Evolutionary conservation across 2,888 invertebrate genomes (phyloP).

Genomic region (Pristionchus arcanus): DNA sequence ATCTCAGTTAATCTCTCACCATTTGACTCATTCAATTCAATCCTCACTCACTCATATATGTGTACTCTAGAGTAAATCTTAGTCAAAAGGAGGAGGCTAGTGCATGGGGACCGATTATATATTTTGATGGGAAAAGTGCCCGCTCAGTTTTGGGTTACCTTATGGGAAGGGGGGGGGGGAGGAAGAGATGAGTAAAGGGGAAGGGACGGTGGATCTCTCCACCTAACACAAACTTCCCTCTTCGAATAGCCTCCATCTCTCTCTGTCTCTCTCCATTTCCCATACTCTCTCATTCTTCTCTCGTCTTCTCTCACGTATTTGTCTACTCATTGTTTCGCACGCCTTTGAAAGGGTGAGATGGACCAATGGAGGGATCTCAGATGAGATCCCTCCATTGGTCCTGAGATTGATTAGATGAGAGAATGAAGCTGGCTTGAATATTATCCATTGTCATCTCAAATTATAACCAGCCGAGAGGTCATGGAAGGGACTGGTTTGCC

Average conservation of each 20-base stretch:
- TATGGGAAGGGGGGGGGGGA: not conserved
- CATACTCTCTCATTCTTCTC: conserved; percentile 27
- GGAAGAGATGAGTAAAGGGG: conserved; percentile 19
- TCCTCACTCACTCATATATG: not conserved
- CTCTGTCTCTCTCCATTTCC: not conserved
- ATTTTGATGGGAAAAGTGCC: not conserved
- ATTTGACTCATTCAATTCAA: not conserved
- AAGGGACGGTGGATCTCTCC: conserved; percentile 12
- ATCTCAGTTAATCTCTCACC: conserved; percentile 42
- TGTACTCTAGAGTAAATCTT: not conserved
- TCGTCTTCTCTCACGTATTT: conserved; percentile 3
- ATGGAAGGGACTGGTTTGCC: not conserved
- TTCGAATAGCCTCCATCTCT: conserved; percentile 19
- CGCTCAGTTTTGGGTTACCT: not conserved
- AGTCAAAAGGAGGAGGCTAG: not conserved
- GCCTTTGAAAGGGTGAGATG: conserved; percentile 35
- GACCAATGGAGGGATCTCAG: not conserved
- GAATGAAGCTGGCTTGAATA: not conserved
- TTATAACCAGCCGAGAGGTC: conserved; percentile 1
- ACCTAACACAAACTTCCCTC: conserved; percentile 32
- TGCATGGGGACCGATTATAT: not conserved
- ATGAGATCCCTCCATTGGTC: not conserved
- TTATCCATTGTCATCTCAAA: not conserved
- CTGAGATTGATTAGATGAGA: not conserved
- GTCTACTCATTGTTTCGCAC: conserved; percentile 51